Evolutionary conservation across 2,113 vertebrate genomes (phyloP).

Genomic region (Podilymbus podiceps): DNA sequence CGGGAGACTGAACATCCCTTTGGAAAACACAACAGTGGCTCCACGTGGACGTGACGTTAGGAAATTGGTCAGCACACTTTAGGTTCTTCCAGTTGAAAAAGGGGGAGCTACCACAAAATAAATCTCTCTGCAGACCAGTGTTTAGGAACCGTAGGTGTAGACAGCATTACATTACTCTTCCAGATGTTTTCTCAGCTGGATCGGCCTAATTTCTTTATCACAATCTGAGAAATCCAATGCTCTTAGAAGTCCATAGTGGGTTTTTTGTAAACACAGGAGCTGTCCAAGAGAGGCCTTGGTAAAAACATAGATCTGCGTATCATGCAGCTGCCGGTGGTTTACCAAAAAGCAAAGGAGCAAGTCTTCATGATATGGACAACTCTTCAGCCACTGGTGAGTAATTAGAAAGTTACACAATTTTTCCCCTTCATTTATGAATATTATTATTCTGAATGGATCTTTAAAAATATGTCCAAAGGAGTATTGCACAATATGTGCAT

Average conservation of each 20-base stretch:
- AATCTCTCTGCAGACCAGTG: background rate
- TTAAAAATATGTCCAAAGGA: background rate
- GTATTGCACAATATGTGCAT: background rate
- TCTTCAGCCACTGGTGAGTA: slow-evolving; percentile 78
- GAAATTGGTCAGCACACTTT: background rate
- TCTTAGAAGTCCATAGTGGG: background rate
- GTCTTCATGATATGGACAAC: slow-evolving; percentile 80
- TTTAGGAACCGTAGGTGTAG: background rate
- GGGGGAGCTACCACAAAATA: background rate
- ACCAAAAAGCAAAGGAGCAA: slow-evolving; percentile 71
- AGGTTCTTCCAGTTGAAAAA: background rate
- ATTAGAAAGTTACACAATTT: background rate
- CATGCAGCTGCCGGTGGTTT: slow-evolving; percentile 80
- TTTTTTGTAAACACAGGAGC: slow-evolving; percentile 61
- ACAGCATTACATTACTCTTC: background rate
- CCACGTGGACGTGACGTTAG: accelerated
- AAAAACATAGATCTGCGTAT: slow-evolving; percentile 50
- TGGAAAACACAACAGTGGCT: background rate
- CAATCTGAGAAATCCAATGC: background rate
- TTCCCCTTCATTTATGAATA: background rate
- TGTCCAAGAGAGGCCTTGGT: slow-evolving; percentile 77
- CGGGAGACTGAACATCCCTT: background rate
- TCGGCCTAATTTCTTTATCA: background rate
- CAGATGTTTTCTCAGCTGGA: background rate
- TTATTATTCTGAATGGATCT: background rate